Conservation (phyloP, 2,888 invertebrate species). For the Drosophila prolongata region DNA sequence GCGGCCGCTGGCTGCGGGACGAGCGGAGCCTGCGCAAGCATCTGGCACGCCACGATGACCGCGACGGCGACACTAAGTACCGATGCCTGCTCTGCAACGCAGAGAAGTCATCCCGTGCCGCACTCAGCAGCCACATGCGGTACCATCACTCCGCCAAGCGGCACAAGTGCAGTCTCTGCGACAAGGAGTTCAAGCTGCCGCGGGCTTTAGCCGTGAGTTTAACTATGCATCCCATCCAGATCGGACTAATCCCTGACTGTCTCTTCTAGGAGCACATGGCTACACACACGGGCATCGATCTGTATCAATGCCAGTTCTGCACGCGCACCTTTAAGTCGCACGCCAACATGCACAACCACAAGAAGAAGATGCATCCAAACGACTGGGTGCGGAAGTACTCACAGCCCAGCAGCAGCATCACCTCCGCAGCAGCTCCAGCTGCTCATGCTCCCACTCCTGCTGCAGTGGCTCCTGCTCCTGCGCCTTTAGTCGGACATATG, state of each 20-base stretch:
- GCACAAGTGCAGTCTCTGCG: slow-evolving; percentile 67
- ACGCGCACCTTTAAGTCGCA: slow-evolving; percentile 82
- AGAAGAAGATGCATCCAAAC: slow-evolving; percentile 81
- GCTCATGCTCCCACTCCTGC: background rate
- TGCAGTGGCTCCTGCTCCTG: background rate
- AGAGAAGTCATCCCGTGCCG: slow-evolving; percentile 67
- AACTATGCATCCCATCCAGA: background rate
- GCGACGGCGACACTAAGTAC: slow-evolving; percentile 64
- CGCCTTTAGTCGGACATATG: background rate
- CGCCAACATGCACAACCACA: slow-evolving; percentile 84
- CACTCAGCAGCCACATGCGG: slow-evolving; percentile 68
- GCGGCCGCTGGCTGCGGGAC: slow-evolving; percentile 69
- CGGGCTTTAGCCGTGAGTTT: slow-evolving; percentile 59
- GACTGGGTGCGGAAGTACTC: slow-evolving; percentile 80
- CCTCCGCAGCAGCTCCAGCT: slow-evolving; percentile 1
- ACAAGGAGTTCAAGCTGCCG: slow-evolving; percentile 67
- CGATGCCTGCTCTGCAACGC: slow-evolving; percentile 62
- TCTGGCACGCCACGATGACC: slow-evolving; percentile 65
- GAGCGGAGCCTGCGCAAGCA: slow-evolving; percentile 72
- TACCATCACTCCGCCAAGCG: slow-evolving; percentile 72
- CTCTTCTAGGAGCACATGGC: slow-evolving; percentile 81
- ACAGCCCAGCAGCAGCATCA: slow-evolving; percentile 51
- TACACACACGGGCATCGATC: slow-evolving; percentile 82
- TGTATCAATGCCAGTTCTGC: slow-evolving; percentile 82
- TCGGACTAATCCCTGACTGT: no score